Base-by-base conservation (phyloP, 1,140 invertebrate genomes). In the Euura lappo region DNA sequence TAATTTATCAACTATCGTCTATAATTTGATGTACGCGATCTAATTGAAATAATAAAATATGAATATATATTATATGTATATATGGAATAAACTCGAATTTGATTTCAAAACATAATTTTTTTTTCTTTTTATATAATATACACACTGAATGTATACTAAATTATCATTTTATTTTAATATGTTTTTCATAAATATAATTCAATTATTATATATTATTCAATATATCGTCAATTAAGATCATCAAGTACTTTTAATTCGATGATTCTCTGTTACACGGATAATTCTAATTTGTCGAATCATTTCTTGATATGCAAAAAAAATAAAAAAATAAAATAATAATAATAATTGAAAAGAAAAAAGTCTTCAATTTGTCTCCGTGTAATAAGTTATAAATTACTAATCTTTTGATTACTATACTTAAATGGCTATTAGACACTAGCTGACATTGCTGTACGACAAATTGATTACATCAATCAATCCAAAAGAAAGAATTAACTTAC, bases 361-460 rank as follows among this genome's bases (percentile, higher is more conserved):
- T 60, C 51, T 3, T 60, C 3, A 60, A 60, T 5, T 60, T 60
- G 13, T n/a, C 5, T 3, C 3, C 13, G 13, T 6, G 8, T 11
- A 60, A 60, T 60, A 60, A 2, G 28, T 28, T 28, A 6, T 8
- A 60, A 11, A 60, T 60, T 60, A n/a, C 51, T 5, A 4, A 60
- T 6, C 8, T 60, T 28, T 60, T 60, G 51, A 60, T 60, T 6
- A 60, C 13, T 60, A 60, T 11, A n/a, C n/a, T n/a, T n/a, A 60
- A 60, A 60, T 60, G 51, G 51, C 51, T 60, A 60, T n/a, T 60
- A n/a, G 51, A 60, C 51, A 60, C 13, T 60, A 11, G 51, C 51
- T 11, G 13, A 60, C 13, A 60, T 60, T 60, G 13, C 51, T 60
- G 13, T 11, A n/a, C 8, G 6, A 60, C 51, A n/a, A 60, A 70